phyloP scores from a whole-genome alignment of 92 coral and sea anemone species.

The Isaurus tuberculatus region DNA sequence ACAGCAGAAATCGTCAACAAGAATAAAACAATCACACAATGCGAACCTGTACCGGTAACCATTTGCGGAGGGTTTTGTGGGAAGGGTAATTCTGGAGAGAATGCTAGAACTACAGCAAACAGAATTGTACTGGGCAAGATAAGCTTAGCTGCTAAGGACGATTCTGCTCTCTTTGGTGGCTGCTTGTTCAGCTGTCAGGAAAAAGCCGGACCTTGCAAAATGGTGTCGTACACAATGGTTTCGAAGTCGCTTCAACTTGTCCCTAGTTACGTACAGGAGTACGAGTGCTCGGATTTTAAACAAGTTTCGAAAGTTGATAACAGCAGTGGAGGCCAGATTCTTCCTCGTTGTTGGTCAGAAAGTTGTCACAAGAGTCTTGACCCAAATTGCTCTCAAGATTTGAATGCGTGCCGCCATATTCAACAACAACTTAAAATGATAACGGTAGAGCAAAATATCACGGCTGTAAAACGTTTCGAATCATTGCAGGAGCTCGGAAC shows the following conservation, averaged over 20 bases:
- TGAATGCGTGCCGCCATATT: neutral
- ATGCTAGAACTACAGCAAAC: neutral
- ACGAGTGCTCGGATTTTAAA: slow-evolving; percentile 32
- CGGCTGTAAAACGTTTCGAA: slow-evolving; percentile 29
- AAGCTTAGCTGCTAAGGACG: neutral
- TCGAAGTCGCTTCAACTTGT: neutral
- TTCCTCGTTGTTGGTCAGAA: slow-evolving; percentile 26
- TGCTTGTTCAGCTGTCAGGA: slow-evolving; percentile 16
- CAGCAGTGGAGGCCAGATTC: neutral
- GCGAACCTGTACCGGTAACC: slow-evolving; percentile 2
- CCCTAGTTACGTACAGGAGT: slow-evolving; percentile 15
- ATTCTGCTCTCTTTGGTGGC: slow-evolving; percentile 18
- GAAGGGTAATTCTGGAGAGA: neutral
- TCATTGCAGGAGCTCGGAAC: slow-evolving; percentile 36
- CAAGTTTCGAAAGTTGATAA: neutral
- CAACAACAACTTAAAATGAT: neutral
- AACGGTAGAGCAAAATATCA: neutral
- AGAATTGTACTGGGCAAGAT: slow-evolving; percentile 21
- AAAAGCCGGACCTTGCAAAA: slow-evolving; percentile 36
- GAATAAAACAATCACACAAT: neutral
- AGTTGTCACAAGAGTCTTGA: slow-evolving; percentile 39
- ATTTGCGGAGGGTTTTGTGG: slow-evolving; percentile 27
- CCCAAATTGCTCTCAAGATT: slow-evolving; percentile 43
- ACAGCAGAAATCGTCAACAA: neutral
- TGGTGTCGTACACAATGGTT: slow-evolving; percentile 4